phyloP scores from a whole-genome alignment of 2,113 vertebrate species.

The Phainopepla nitens region DNA sequence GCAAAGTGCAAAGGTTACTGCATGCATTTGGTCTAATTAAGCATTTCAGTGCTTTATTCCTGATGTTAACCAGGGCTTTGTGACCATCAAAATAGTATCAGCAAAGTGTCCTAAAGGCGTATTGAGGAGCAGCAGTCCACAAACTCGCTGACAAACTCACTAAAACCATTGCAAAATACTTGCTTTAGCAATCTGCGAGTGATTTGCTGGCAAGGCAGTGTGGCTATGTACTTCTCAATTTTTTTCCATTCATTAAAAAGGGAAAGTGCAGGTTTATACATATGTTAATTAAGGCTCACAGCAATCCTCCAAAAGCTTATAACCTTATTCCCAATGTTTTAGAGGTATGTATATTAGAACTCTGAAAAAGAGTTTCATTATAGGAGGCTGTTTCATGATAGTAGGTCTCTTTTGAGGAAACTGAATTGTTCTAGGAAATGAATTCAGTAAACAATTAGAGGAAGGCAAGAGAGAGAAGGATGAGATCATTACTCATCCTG shows the following conservation, averaged over 20 bases:
- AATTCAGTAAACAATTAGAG: background rate
- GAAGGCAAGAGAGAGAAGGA: background rate
- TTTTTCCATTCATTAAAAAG: background rate
- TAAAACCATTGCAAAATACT: background rate
- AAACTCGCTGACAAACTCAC: background rate
- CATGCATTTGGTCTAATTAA: background rate
- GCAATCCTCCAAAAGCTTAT: background rate
- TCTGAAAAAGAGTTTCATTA: background rate
- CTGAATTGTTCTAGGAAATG: background rate
- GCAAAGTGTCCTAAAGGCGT: background rate
- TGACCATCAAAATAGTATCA: background rate
- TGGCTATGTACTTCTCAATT: background rate
- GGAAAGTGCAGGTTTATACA: background rate
- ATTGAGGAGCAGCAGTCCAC: background rate
- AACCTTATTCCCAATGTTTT: background rate
- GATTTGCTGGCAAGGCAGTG: background rate
- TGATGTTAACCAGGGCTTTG: background rate
- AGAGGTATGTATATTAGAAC: background rate
- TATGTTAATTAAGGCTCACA: background rate
- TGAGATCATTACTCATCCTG: background rate
- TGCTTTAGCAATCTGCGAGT: background rate
- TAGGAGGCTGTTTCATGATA: background rate
- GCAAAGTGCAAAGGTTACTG: background rate
- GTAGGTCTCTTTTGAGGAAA: background rate
- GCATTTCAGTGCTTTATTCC: background rate